A percentile compares a stretch with the other conserved stretches of the same genome.
Evolutionary conservation across 1,140 invertebrate species (phyloP).

Genomic region (Aphis craccivora): DNA sequence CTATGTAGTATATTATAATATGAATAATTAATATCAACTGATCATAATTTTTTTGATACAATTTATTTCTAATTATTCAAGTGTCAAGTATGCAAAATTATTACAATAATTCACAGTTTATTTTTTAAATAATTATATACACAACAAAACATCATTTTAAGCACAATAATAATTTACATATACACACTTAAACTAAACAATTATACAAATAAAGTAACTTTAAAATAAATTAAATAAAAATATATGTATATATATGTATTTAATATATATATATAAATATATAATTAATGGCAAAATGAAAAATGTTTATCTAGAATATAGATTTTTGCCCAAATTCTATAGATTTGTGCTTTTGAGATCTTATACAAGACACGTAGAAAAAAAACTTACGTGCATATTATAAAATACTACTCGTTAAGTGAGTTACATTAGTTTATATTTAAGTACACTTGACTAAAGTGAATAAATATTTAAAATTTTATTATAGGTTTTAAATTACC

Average conservation of each 20-base stretch:
- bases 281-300: constrained; percentile 54
- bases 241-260: neutral
- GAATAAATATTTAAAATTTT: constrained; percentile 40
- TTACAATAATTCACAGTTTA: constrained; percentile 54
- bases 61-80: constrained; percentile 31
- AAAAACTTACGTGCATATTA: constrained; percentile 54
- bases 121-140: constrained; percentile 55
- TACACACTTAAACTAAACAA: constrained; percentile 55
- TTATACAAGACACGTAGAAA: constrained; percentile 56
- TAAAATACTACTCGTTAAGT: constrained; percentile 55
- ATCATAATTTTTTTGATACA: neutral
- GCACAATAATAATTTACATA: constrained; percentile 56
- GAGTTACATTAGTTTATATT: constrained; percentile 54
- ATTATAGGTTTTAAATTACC: constrained; percentile 47
- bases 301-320: constrained; percentile 46
- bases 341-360: constrained; percentile 54
- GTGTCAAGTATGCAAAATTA: constrained; percentile 41
- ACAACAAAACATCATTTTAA: constrained; percentile 53
- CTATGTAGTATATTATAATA: neutral
- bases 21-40: neutral
- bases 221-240: constrained; percentile 52
- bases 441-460: constrained; percentile 58
- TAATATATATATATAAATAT: constrained; percentile 29
- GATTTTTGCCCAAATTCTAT: constrained; percentile 49
- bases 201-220: constrained; percentile 55